These are phyloP conservation scores for Drosophila pectinifera DNA, from an alignment of 1,140 invertebrate species.

Conservation along the genomic window DNA sequence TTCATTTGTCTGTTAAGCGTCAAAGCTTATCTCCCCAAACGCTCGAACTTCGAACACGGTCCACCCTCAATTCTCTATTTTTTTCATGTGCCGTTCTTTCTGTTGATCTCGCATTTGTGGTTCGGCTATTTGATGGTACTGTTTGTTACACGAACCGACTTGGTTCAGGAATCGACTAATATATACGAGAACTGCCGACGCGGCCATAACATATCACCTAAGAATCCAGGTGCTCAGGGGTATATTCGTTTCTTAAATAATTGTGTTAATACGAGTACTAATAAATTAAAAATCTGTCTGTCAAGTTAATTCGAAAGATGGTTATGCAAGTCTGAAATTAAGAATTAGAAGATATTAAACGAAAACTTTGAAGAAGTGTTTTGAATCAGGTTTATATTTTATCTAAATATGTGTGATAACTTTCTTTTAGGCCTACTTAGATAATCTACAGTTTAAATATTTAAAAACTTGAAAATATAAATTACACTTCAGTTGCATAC, in stretches of 20 bases:
- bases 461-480: too few relatives aligned
- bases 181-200: slow-evolving; percentile 41
- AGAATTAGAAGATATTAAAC: background rate
- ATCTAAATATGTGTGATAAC: too few relatives aligned
- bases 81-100: slow-evolving; percentile 46
- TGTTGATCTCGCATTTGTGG: slow-evolving; percentile 69
- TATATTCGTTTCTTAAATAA: background rate
- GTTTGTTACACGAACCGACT: slow-evolving; percentile 70
- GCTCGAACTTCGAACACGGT: slow-evolving; percentile 47
- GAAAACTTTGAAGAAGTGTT: background rate
- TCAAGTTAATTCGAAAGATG: background rate
- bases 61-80: slow-evolving; percentile 50
- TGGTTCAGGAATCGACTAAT: slow-evolving; percentile 71
- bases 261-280: background rate
- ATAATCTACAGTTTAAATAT: too few relatives aligned
- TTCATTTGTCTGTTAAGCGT: slow-evolving; percentile 1
- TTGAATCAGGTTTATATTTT: too few relatives aligned
- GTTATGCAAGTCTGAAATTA: slow-evolving; percentile 11
- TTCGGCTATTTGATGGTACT: slow-evolving; percentile 66
- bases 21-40: slow-evolving; percentile 6
- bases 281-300: slow-evolving; percentile 8
- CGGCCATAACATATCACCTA: slow-evolving; percentile 33
- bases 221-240: slow-evolving; percentile 4
- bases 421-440: too few relatives aligned
- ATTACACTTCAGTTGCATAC: too few relatives aligned